Evolutionary conservation across 1,140 invertebrate genomes (phyloP), one percentile per base, ranked within the genome.

Genomic region (Chlorops oryzae): DNA sequence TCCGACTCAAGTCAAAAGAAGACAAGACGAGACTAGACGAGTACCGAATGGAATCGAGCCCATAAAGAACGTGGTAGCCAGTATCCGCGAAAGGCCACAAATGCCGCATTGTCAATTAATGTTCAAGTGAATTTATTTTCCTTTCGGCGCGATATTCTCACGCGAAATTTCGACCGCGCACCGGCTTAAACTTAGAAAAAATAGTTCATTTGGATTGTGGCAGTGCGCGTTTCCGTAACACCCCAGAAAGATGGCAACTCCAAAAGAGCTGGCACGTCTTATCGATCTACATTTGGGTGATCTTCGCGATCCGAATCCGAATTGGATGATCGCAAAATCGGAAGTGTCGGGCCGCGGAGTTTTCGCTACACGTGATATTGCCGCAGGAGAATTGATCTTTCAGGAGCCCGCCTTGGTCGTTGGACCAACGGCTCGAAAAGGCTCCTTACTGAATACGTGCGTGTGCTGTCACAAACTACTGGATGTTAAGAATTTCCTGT

Each of bases 321-420:
- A 65, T 51, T 70, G 66, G 66, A 63, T 51, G 22, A 56, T 70
- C 24, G 59, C 44, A 10, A 35, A 53, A 18, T 70, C 66, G 15
- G 44, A 45, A 21, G 63, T 70, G 12, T 62, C 64, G 2, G 67
- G 67, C 4, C 78, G 83, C 5, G 84, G 84, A 5, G 55, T 88
- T 2, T 78, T 87, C 42, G 83, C 84, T 4, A 80, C 70, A 0
- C 70, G 80, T 39, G 76, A 84, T 54, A 82, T 87, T 10, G 58
- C 70, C 21, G 59, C 74, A 13, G 84, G 83, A 22, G 84, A 87
- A 66, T 57, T 86, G 7, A 78, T 89, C 35, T 84, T 85, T 59
- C 70, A 77, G 2, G 86, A 88, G 59, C 69, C 68, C 23, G 80
- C 86, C 0, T 57, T 88, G 2, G 74, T 87, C 12, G 60, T 79